Evolutionary conservation across 2,888 invertebrate genomes (phyloP), one percentile per base, ranked within the genome.

Genomic region (Idaea dimidiata): DNA sequence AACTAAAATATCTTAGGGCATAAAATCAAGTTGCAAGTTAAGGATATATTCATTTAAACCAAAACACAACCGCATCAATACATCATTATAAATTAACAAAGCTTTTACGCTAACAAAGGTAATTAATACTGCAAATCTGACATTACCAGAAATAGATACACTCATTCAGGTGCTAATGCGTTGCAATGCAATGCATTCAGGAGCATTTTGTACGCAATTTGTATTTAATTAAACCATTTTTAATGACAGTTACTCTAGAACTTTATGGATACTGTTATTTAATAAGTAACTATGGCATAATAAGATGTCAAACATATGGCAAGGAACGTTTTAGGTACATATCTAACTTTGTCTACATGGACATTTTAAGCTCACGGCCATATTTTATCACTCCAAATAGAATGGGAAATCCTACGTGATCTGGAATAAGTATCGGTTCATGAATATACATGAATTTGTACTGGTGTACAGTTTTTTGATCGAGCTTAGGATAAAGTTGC

Each of bases 401-500:
- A 73, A 75, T 67, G 62, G 60, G 67, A 72, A 67, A 62, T 61
- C 64, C 66, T 69, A 74, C 67, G 72, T 75, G 72, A 72, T 73
- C 68, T 56, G 64, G 70, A 76, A 80, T 80, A 75, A 73, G 72
- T 75, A 73, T 70, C 61, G 64, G 65, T 66, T 77, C 74, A 77
- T 79, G 75, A 78, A 77, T 75, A 75, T 64, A 70, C 65, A 72
- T 77, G 62, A 62, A 60, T 66, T 67, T 66, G 61, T 62, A 59
- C 66, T 59, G 32, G 18, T 61, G 66, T 66, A 63, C 64, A 59
- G 60, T 61, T 66, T 61, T 63, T 66, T 43, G 61, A 69, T 66
- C 66, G 61, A 70, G 76, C 78, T 82, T 77, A 78, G 72, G 68
- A 65, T 67, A 61, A 73, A 65, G 71, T 74, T 74, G 81, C 67